These are phyloP conservation scores for Petrosia ficiformis DNA, from an alignment of 37 sponge, comb jelly and placozoan species.

Conservation along the genomic window DNA sequence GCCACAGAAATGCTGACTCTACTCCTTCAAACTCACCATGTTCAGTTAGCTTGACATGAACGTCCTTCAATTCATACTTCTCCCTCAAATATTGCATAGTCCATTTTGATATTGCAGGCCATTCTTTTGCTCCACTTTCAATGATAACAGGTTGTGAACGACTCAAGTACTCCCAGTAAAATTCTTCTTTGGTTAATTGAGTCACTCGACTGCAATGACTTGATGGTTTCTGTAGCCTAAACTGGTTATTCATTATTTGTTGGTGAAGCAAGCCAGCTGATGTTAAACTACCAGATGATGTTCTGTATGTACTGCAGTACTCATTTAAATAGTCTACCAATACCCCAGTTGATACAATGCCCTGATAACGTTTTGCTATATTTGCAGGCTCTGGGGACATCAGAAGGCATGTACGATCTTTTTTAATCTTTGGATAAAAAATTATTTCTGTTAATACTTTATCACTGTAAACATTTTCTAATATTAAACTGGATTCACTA, in stretches of 20 bases:
- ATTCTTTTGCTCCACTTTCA: constrained; percentile 31
- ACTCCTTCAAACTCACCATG: constrained; percentile 83
- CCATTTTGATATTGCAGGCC: constrained; percentile 77
- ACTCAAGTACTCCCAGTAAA: constrained; percentile 46
- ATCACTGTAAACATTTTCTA: not conserved
- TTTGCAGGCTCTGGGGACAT: constrained; percentile 11
- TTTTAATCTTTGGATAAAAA: constrained; percentile 25
- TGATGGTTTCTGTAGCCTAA: not conserved
- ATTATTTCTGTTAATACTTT: constrained; percentile 3
- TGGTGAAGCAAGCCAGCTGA: constrained; percentile 31
- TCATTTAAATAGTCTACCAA: constrained; percentile 63
- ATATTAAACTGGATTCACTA: no score
- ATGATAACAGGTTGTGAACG: constrained; percentile 75
- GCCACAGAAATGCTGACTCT: constrained; percentile 54
- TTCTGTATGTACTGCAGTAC: constrained; percentile 50
- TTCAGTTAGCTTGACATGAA: constrained; percentile 70
- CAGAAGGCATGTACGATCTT: constrained; percentile 49
- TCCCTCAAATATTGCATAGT: constrained; percentile 33
- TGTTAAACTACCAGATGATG: constrained; percentile 20
- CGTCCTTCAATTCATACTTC: constrained; percentile 33
- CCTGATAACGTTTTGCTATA: constrained; percentile 34
- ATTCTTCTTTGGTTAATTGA: constrained; percentile 25
- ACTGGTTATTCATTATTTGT: constrained; percentile 47
- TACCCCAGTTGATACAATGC: constrained; percentile 1
- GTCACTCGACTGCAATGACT: constrained; percentile 26